These are phyloP conservation scores for Calyptomena viridis DNA, from an alignment of 2,113 vertebrate species.

Conservation along the genomic window DNA sequence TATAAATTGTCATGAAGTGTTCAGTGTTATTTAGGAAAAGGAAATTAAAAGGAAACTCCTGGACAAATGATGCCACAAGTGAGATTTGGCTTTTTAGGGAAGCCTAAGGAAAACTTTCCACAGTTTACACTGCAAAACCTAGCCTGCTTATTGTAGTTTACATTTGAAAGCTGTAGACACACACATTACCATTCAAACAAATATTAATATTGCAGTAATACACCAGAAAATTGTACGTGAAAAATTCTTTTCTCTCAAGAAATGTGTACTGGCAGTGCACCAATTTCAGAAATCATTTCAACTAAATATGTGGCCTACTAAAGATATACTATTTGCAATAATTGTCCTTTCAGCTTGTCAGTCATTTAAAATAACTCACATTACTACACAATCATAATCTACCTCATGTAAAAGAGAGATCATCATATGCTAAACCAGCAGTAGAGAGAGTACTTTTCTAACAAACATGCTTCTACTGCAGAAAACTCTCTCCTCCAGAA, in stretches of 20 bases:
- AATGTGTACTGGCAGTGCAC: not conserved
- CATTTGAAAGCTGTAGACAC: not conserved
- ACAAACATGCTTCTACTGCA: not conserved
- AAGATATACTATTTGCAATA: not conserved
- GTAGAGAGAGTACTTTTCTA: not conserved
- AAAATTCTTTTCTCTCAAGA: not conserved
- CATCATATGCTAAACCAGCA: not conserved
- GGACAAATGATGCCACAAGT: not conserved
- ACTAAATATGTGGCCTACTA: not conserved
- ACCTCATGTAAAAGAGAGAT: not conserved
- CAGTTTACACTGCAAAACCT: not conserved
- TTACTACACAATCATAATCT: not conserved
- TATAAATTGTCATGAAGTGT: not conserved
- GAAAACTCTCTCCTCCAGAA: not conserved
- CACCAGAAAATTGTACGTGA: not conserved
- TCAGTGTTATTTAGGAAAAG: not conserved
- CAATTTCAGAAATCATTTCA: not conserved
- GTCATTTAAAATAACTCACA: not conserved
- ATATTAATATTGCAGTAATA: slow-evolving; percentile 14
- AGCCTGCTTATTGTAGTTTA: not conserved
- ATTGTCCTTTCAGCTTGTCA: not conserved
- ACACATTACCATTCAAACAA: not conserved
- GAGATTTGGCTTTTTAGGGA: not conserved
- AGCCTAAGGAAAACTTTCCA: not conserved
- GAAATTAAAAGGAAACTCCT: not conserved